Conservation (phyloP, 2,888 invertebrate genomes). For the Xestia c-nigrum region DNA sequence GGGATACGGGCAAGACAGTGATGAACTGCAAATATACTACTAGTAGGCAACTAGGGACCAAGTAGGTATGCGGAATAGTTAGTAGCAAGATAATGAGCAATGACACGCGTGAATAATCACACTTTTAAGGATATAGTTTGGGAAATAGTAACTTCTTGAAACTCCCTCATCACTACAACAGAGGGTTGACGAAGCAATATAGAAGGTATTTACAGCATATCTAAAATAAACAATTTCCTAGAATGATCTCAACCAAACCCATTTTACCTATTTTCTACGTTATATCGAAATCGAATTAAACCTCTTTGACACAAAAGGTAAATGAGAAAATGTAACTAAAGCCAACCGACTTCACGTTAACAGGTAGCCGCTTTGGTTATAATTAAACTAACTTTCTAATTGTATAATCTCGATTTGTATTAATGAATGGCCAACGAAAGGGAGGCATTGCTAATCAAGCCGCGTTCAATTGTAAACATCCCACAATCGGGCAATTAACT, state of each 20-base stretch:
- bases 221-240: background rate
- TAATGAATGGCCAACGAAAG: conserved; percentile 46
- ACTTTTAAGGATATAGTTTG: background rate
- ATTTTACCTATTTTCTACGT: background rate
- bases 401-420: conserved; percentile 54
- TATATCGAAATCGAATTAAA: background rate
- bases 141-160: background rate
- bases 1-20: no score
- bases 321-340: conserved; percentile 27
- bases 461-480: conserved; percentile 52
- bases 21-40: no score
- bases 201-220: background rate
- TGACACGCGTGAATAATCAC: background rate
- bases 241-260: background rate
- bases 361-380: conserved; percentile 49
- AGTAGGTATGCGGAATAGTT: no score
- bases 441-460: conserved; percentile 57
- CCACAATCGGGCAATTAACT: conserved; percentile 61
- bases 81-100: background rate
- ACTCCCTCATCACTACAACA: background rate
- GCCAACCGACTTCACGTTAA: conserved; percentile 22
- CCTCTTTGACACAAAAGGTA: conserved; percentile 7
- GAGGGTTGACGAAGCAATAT: background rate
- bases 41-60: no score
- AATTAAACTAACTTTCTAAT: conserved; percentile 56